phyloP scores from a whole-genome alignment of 30 jellyfish, hydroid and myxozoan genomes.

The Aurelia coerulea region DNA sequence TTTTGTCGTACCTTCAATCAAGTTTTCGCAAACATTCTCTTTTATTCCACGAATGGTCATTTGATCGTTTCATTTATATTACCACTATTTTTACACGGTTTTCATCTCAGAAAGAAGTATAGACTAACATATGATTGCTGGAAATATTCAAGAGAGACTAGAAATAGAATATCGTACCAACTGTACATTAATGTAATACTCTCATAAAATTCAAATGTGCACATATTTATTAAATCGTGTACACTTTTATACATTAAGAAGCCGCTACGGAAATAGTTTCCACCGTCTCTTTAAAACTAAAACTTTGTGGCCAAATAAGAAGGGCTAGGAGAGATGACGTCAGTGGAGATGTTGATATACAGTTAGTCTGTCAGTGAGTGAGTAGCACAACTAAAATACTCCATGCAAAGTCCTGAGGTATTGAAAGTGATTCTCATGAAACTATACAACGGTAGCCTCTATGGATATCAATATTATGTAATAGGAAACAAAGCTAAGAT shows the following conservation, averaged over 20 bases:
- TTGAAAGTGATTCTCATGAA: constrained; percentile 20
- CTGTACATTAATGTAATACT: constrained; percentile 48
- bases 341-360: background rate
- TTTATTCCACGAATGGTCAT: too few species aligned
- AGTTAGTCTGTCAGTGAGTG: background rate
- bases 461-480: constrained; percentile 57
- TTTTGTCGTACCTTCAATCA: too few species aligned
- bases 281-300: constrained; percentile 56
- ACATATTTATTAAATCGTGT: constrained; percentile 47
- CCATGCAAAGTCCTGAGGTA: background rate
- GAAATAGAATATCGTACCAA: constrained; percentile 56
- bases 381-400: background rate
- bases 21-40: too few species aligned
- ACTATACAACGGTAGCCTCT: constrained; percentile 70
- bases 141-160: constrained; percentile 15
- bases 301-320: constrained; percentile 4
- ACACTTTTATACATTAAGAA: constrained; percentile 27
- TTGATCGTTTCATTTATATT: too few species aligned
- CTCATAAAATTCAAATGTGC: constrained; percentile 77
- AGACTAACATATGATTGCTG: background rate
- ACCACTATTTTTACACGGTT: too few species aligned
- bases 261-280: constrained; percentile 49
- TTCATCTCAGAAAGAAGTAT: too few species aligned
- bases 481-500: constrained; percentile 65
- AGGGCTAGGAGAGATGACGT: too few species aligned